Percentiles rank a stretch among this genome's conserved stretches.
These are phyloP conservation scores for Rhinichthys osculus DNA, from an alignment of 2,797 vertebrate species.

Conservation along the genomic window DNA sequence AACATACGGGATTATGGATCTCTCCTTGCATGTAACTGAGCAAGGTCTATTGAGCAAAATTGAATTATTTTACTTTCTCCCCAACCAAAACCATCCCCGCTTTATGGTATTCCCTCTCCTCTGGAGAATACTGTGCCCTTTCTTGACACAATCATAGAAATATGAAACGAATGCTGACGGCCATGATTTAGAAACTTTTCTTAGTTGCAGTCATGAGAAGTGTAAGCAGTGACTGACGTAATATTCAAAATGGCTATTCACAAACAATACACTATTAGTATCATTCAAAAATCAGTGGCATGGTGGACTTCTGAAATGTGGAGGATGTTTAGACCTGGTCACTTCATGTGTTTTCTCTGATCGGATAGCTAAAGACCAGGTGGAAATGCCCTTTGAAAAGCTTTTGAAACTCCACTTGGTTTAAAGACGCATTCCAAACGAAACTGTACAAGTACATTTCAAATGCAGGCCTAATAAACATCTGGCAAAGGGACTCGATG, in stretches of 20 bases:
- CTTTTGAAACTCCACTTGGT: neutral
- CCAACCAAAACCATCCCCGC: conserved; percentile 32
- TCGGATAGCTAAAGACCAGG: too few species aligned
- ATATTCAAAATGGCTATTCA: neutral
- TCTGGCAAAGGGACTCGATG: too few species aligned
- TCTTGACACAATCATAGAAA: conserved; percentile 6
- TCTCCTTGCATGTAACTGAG: conserved; percentile 73
- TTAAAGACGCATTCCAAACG: neutral
- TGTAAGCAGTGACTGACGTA: neutral
- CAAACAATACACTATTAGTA: neutral
- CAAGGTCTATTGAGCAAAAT: conserved; percentile 78
- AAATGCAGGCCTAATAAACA: too few species aligned
- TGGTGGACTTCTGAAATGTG: neutral
- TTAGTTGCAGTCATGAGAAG: neutral
- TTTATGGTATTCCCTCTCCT: conserved; percentile 22
- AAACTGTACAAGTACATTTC: neutral
- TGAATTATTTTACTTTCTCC: conserved; percentile 71
- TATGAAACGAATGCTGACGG: conserved; percentile 8
- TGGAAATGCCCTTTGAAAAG: neutral
- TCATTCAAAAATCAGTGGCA: neutral
- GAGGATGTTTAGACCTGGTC: neutral
- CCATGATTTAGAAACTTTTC: conserved; percentile 1
- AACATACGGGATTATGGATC: conserved; percentile 75
- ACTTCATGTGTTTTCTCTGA: neutral
- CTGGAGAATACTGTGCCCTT: neutral